Conservation (phyloP, 2,797 vertebrate species). For the Hippoglossus hippoglossus region DNA sequence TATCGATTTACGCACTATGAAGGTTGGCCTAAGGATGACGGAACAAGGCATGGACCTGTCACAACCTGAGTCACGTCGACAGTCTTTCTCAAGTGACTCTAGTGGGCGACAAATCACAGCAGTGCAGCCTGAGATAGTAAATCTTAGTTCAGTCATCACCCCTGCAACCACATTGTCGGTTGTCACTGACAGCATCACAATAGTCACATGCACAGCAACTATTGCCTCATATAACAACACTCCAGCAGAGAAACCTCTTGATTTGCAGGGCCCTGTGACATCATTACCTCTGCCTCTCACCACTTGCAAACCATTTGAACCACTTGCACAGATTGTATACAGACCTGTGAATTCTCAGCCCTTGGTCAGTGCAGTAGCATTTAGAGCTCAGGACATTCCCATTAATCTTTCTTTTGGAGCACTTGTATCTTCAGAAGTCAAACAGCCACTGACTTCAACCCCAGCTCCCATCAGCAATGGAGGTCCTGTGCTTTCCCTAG, state of each 20-base stretch:
- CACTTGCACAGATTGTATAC: constrained; percentile 87
- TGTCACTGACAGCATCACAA: constrained; percentile 86
- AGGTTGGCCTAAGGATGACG: constrained; percentile 85
- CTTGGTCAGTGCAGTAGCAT: constrained; percentile 52
- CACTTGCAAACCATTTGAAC: constrained; percentile 88
- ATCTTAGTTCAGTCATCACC: constrained; percentile 89
- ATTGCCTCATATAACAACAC: constrained; percentile 84
- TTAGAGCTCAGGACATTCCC: constrained; percentile 81
- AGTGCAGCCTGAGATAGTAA: constrained; percentile 93
- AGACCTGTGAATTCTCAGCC: constrained; percentile 81
- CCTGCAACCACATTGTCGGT: constrained; percentile 85
- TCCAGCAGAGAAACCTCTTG: constrained; percentile 87
- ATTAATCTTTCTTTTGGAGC: constrained; percentile 93
- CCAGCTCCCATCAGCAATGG: constrained; percentile 83
- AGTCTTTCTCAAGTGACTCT: constrained; percentile 81
- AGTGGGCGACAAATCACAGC: constrained; percentile 89
- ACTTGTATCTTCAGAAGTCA: constrained; percentile 77
- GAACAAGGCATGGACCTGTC: constrained; percentile 94
- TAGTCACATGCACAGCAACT: constrained; percentile 89
- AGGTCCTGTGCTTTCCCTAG: constrained; percentile 79
- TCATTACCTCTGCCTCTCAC: constrained; percentile 90
- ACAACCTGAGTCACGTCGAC: constrained; percentile 86
- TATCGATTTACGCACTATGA: constrained; percentile 94
- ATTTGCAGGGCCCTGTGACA: constrained; percentile 85
- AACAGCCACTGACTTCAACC: constrained; percentile 80